phyloP scores from a whole-genome alignment of 2,888 invertebrate species.

The Melolontha melolontha region DNA sequence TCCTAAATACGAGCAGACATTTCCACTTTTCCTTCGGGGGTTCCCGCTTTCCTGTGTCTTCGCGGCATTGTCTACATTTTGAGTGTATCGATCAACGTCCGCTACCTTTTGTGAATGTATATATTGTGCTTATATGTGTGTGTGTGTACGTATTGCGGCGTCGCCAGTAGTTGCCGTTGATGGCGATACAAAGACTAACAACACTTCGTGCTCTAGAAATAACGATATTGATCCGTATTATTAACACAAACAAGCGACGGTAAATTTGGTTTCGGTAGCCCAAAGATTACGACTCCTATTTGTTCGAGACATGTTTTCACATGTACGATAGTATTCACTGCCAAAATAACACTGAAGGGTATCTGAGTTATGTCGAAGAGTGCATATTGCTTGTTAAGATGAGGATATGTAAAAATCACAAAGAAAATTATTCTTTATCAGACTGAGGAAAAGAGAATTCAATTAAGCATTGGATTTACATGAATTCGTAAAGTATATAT shows the following conservation, averaged over 20 bases:
- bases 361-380: no score
- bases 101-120: conserved; percentile 14
- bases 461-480: no score
- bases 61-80: conserved; percentile 17
- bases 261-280: conserved; percentile 12
- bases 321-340: no score
- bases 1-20: conserved; percentile 1
- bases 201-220: not conserved
- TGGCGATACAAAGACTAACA: conserved; percentile 6
- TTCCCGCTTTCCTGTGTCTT: conserved; percentile 9
- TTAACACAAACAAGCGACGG: conserved; percentile 3
- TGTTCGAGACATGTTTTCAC: not conserved
- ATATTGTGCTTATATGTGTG: conserved; percentile 11
- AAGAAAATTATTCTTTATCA: no score
- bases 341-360: no score
- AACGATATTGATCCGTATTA: conserved; percentile 18
- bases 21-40: conserved; percentile 4
- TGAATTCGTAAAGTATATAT: no score
- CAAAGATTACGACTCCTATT: not conserved
- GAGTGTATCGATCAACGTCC: conserved; percentile 34
- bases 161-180: not conserved
- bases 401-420: no score
- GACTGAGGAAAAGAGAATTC: no score
- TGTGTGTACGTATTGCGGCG: not conserved
- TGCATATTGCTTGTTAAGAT: no score